phyloP scores from a whole-genome alignment of 2,888 invertebrate genomes.

The Dascillus cervinus region DNA sequence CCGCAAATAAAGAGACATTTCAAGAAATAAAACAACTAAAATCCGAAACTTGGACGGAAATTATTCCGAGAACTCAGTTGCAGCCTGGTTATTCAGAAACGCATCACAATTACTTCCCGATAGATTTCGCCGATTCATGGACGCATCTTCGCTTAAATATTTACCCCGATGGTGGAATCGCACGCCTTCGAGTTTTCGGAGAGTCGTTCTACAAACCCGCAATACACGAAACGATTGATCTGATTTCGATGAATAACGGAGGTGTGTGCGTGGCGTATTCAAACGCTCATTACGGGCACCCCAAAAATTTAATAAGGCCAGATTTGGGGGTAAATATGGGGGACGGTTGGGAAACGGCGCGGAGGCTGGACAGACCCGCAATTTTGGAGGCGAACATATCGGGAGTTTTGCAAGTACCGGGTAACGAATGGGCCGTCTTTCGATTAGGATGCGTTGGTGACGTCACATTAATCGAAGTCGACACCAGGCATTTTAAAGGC shows the following conservation, averaged over 20 bases:
- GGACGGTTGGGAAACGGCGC: constrained; percentile 61
- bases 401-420: constrained; percentile 51
- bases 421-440: constrained; percentile 57
- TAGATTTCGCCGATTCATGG: constrained; percentile 46
- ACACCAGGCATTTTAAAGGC: constrained; percentile 57
- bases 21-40: constrained; percentile 42
- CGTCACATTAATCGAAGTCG: constrained; percentile 47
- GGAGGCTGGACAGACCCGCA: constrained; percentile 52
- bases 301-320: constrained; percentile 51
- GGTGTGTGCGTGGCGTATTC: constrained; percentile 50
- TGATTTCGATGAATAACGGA: constrained; percentile 48
- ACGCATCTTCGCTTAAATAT: constrained; percentile 56
- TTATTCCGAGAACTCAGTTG: constrained; percentile 48
- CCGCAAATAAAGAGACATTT: constrained; percentile 43
- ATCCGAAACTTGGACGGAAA: constrained; percentile 50
- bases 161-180: constrained; percentile 58
- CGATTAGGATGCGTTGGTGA: constrained; percentile 49
- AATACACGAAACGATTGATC: constrained; percentile 41
- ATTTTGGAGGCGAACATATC: constrained; percentile 47
- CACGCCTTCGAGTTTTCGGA: constrained; percentile 52
- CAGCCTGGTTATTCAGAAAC: constrained; percentile 52
- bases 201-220: constrained; percentile 38
- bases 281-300: constrained; percentile 59
- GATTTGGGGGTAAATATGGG: constrained; percentile 48
- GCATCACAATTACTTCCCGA: constrained; percentile 50